Evolutionary conservation across 2,797 vertebrate genomes (phyloP).

Genomic region (Tokudaia muenninki): DNA sequence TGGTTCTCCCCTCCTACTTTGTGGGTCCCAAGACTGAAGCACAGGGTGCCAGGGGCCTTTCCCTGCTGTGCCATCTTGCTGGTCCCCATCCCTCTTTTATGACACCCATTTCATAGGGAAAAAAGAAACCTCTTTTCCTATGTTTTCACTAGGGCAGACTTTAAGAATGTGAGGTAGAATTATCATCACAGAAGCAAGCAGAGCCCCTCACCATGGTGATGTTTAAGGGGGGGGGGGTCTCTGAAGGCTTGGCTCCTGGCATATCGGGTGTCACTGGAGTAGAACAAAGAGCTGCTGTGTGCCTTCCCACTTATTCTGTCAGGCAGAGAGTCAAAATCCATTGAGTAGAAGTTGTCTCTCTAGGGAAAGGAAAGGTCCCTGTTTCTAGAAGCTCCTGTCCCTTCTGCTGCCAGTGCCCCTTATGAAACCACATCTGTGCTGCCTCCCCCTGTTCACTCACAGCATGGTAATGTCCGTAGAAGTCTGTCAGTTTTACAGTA

Average conservation of each 20-base stretch:
- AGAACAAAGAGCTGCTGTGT: background rate
- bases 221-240: slow-evolving; percentile 18
- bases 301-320: background rate
- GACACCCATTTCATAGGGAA: background rate
- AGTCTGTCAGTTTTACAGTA: background rate
- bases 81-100: background rate
- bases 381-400: slow-evolving; percentile 1
- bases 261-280: slow-evolving; percentile 10
- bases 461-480: background rate
- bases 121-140: background rate
- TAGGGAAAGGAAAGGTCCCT: background rate
- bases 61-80: background rate
- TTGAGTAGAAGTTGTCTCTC: slow-evolving; percentile 44
- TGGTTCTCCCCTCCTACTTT: background rate
- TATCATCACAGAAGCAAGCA: slow-evolving; percentile 34
- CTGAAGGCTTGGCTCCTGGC: slow-evolving; percentile 13
- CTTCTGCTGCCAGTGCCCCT: background rate
- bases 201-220: background rate
- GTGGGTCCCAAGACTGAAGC: background rate
- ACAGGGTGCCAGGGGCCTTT: background rate
- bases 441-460: background rate
- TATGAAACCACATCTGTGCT: background rate
- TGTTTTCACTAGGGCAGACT: slow-evolving; percentile 33
- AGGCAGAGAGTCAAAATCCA: slow-evolving; percentile 37
- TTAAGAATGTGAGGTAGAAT: slow-evolving; percentile 45